Conservation (phyloP, 2,888 invertebrate genomes). For the Caenorhabditis sp. region DNA sequence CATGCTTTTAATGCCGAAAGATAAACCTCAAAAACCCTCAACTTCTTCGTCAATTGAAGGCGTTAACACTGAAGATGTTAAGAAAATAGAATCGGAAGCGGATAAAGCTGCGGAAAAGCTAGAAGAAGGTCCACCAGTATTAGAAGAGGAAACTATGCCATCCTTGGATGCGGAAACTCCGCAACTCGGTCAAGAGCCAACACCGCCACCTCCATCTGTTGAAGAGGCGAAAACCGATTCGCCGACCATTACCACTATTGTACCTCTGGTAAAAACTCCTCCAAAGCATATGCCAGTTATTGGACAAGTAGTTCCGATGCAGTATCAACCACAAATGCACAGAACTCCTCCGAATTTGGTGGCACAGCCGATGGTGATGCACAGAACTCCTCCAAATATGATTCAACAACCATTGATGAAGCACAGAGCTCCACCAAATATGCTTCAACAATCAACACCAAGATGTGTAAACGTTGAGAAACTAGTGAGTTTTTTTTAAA, state of each 20-base stretch:
- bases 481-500: not conserved
- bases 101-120: not conserved
- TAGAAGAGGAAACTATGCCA: constrained; percentile 4
- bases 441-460: not conserved
- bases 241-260: not conserved
- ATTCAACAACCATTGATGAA: not conserved
- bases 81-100: not conserved
- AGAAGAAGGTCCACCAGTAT: constrained; percentile 1
- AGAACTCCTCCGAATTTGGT: not conserved
- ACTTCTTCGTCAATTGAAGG: not conserved
- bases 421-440: not conserved
- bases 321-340: too few relatives aligned
- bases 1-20: not conserved
- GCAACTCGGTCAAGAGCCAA: not conserved
- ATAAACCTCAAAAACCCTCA: not conserved
- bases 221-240: not conserved
- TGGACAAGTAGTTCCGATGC: too few relatives aligned
- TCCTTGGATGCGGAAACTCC: not conserved
- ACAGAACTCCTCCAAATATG: too few relatives aligned
- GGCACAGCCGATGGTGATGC: too few relatives aligned
- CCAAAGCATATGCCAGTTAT: too few relatives aligned
- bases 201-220: not conserved
- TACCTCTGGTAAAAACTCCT: too few relatives aligned
- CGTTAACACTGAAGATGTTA: not conserved
- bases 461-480: not conserved